A percentile compares a stretch with the other conserved stretches of the same genome.
Conservation (phyloP, 1,140 invertebrate species). For the Philotrypesis tridentata region DNA sequence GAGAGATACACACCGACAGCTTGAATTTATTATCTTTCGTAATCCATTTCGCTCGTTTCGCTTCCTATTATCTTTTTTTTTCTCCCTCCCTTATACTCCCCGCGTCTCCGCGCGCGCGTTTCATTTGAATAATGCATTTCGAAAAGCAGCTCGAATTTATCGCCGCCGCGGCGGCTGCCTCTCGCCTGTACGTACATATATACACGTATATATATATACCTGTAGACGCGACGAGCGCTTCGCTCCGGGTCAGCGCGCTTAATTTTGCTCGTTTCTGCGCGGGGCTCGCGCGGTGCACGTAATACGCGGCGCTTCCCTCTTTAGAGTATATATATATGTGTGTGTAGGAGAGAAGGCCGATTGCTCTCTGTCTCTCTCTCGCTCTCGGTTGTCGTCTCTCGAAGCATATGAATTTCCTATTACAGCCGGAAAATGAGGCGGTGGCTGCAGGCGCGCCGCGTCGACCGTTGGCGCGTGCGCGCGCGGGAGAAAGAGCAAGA, state of each 20-base stretch:
- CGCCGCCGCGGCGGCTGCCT: not conserved
- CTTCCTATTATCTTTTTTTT: not conserved
- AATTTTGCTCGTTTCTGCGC: not conserved
- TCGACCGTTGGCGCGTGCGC: slow-evolving; percentile 38
- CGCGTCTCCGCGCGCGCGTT: too few relatives aligned
- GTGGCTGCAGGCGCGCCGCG: slow-evolving; percentile 37
- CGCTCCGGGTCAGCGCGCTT: slow-evolving; percentile 30
- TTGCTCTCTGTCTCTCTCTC: too few relatives aligned
- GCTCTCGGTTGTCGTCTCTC: not conserved
- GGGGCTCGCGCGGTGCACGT: too few relatives aligned
- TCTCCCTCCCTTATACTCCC: not conserved
- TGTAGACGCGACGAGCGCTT: too few relatives aligned
- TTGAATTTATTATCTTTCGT: slow-evolving; percentile 47
- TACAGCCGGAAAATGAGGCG: slow-evolving; percentile 22
- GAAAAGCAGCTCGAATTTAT: slow-evolving; percentile 43
- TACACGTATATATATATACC: too few relatives aligned
- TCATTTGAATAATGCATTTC: slow-evolving; percentile 46
- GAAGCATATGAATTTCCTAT: slow-evolving; percentile 43
- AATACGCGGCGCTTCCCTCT: too few relatives aligned
- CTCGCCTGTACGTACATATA: too few relatives aligned
- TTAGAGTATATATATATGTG: too few relatives aligned
- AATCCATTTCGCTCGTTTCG: slow-evolving; percentile 41
- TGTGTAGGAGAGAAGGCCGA: too few relatives aligned
- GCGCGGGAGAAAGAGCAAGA: slow-evolving; percentile 16
- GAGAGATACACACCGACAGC: slow-evolving; percentile 10